Evolutionary conservation across 2,113 vertebrate species (phyloP), one percentile per base, ranked within the genome.

Genomic region (Pygoscelis adeliae): DNA sequence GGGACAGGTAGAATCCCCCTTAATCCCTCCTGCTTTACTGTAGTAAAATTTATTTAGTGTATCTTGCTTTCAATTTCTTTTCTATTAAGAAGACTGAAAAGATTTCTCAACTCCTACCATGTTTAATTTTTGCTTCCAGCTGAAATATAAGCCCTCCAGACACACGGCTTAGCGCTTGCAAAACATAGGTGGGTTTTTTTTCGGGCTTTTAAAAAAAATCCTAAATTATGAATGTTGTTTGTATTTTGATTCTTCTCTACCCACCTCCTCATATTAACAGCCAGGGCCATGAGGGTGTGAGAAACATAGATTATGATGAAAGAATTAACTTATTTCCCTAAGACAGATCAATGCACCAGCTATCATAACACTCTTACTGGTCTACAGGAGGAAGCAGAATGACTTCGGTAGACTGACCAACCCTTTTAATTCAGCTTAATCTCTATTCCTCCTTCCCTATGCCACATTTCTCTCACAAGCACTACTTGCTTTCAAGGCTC

Each of bases 41-140:
- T 42, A 72, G 59, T 90, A 62, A 87, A 63, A 72, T 38, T 72
- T 62, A 78, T 77, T 78, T 79, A 61, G 58, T 63, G 59, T 53
- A 61, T 92, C 53, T 88, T 96, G 20, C 76, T 89, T 93, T 86
- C 15, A 80, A 9, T 81, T 87, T 86, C 13, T 91, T 91, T 96
- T 74, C 32, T 62, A 8, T 89, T 97, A 74, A 44, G 42, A 50
- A 91, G 26, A 80, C 25, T 56, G 78, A 96, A 95, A 93, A 38
- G 13, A 61, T 61, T 89, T 81, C 44, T 79, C 81, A 83, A 44
- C 46, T 95, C 17, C n/a, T 84, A 72, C 19, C 12, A 8, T 83
- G n/a, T 53, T 80, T 92, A 73, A 73, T 49, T 81, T 95, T 95
- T 95, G 44, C 70, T 95, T 81, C n/a, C 12, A 76, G 25, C 46